Conservation (phyloP, 92 coral and sea anemone species). For the Porites divaricata region DNA sequence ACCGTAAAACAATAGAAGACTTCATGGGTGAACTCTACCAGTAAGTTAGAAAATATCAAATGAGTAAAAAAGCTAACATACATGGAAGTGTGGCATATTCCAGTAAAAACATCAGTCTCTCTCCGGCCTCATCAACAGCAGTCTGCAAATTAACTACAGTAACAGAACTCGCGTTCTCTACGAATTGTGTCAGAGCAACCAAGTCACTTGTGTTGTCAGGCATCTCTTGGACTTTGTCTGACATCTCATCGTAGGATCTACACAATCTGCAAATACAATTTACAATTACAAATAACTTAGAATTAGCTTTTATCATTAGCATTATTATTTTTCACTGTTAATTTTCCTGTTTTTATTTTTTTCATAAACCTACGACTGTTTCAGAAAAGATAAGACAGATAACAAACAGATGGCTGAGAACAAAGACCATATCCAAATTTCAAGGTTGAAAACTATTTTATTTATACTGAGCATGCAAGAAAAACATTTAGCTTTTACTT, state of each 20-base stretch:
- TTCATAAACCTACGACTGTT: too few species aligned
- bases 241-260: slow-evolving; percentile 93
- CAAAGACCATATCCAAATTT: neutral
- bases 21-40: neutral
- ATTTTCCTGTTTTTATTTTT: too few species aligned
- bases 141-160: slow-evolving; percentile 82
- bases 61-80: slow-evolving; percentile 35
- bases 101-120: slow-evolving; percentile 87
- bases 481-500: too few species aligned
- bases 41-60: neutral
- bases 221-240: slow-evolving; percentile 99
- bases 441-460: too few species aligned
- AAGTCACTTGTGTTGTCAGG: slow-evolving; percentile 95
- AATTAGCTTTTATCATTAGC: too few species aligned
- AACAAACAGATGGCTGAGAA: neutral
- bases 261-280: slow-evolving; percentile 62
- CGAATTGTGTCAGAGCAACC: slow-evolving; percentile 85
- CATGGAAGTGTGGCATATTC: slow-evolving; percentile 98
- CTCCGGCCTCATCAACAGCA: slow-evolving; percentile 92
- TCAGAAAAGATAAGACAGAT: too few species aligned
- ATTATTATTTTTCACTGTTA: too few species aligned
- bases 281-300: neutral
- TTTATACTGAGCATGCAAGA: too few species aligned
- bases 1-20: too few species aligned
- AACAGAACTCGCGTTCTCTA: slow-evolving; percentile 93